Percentiles rank a stretch among this genome's conserved stretches.
These are phyloP conservation scores for Bolinopsis microptera DNA, from an alignment of 37 sponge, comb jelly and placozoan genomes.

Conservation along the genomic window DNA sequence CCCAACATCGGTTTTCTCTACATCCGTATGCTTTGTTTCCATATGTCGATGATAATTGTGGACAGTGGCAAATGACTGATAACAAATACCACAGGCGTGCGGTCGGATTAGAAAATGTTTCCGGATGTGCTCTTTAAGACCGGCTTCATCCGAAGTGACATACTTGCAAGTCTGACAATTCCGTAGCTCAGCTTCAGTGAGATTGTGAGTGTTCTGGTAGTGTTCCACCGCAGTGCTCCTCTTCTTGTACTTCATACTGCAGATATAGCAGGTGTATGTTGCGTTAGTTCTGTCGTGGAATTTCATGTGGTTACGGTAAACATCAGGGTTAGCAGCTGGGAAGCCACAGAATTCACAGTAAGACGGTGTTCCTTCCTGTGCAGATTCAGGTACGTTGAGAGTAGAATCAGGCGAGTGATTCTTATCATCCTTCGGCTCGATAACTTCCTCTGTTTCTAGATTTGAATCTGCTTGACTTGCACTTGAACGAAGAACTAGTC, in stretches of 20 bases:
- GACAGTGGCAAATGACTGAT: neutral
- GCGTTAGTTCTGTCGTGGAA: neutral
- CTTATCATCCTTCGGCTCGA: neutral
- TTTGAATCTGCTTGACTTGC: neutral
- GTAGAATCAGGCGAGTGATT: neutral
- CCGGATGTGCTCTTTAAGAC: neutral
- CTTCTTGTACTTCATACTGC: neutral
- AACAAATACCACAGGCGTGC: neutral
- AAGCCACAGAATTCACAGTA: neutral
- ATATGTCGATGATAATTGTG: neutral
- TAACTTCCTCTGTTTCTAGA: neutral
- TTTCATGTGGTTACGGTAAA: neutral
- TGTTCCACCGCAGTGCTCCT: neutral
- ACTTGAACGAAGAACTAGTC: neutral
- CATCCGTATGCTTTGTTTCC: neutral
- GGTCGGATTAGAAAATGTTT: constrained; percentile 10
- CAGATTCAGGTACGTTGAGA: neutral
- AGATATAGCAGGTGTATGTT: neutral
- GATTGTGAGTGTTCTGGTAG: neutral
- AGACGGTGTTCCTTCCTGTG: neutral
- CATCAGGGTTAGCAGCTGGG: neutral
- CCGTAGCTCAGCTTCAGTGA: neutral
- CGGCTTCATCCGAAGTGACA: neutral
- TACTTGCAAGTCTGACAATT: neutral
- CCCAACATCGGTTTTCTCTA: neutral